Evolutionary conservation across 1,140 invertebrate genomes (phyloP).

Genomic region (Reticulitermes speratus): DNA sequence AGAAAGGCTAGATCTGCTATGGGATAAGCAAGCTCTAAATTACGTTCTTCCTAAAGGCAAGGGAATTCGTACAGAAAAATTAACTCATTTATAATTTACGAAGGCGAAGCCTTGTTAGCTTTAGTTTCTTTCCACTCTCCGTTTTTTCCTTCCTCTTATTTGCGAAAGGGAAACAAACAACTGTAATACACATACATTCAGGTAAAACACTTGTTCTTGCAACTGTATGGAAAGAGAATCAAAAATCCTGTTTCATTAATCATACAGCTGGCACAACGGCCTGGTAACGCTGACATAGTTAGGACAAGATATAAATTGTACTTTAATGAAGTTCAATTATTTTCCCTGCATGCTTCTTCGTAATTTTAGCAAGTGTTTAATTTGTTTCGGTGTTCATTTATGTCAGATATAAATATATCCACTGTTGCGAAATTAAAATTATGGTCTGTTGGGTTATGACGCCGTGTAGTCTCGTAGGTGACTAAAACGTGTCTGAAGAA

Average conservation of each 20-base stretch:
- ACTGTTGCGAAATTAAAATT: no score
- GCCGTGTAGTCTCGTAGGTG: no score
- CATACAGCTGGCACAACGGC: no score
- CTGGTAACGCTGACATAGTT: neutral
- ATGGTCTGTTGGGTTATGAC: no score
- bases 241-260: no score
- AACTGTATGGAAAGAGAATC: neutral
- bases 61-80: neutral
- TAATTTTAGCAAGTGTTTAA: no score
- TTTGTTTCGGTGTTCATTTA: no score
- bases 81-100: constrained; percentile 1
- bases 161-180: neutral
- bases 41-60: neutral
- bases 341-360: no score
- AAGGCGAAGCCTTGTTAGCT: neutral
- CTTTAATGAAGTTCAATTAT: neutral
- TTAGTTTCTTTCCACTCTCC: neutral
- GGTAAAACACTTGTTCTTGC: neutral
- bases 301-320: neutral
- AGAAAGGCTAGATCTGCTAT: neutral
- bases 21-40: neutral
- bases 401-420: no score
- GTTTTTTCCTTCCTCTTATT: neutral
- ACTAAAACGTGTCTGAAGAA: no score
- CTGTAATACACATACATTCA: no score